These are phyloP conservation scores for Bothrops jararaca DNA, from an alignment of 2,113 vertebrate genomes.

Conservation along the genomic window DNA sequence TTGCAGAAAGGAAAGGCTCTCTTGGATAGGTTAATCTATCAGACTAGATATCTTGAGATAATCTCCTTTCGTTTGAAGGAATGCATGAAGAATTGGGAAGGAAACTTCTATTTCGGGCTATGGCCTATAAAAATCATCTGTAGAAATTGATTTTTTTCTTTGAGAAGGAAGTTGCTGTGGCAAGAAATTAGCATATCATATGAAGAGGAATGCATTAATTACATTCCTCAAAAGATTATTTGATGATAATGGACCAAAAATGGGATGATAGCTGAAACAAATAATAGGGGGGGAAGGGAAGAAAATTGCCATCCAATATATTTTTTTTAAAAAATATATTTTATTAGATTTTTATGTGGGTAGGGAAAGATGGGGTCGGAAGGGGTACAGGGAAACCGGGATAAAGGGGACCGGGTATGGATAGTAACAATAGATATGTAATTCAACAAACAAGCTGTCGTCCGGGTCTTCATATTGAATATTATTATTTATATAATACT, in stretches of 20 bases:
- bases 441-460: too few species aligned
- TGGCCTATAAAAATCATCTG: neutral
- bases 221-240: neutral
- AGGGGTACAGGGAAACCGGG: too few species aligned
- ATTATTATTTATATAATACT: too few species aligned
- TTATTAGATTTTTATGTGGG: too few species aligned
- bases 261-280: neutral
- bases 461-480: too few species aligned
- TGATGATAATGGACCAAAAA: neutral
- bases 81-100: neutral
- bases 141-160: neutral
- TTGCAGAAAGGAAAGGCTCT: neutral
- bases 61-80: neutral
- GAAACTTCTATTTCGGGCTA: neutral
- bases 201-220: neutral
- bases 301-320: neutral
- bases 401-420: too few species aligned
- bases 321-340: too few species aligned
- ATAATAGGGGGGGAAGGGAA: too few species aligned
- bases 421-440: too few species aligned
- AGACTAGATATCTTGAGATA: neutral
- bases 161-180: neutral
- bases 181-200: too few species aligned
- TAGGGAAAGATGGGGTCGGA: too few species aligned
- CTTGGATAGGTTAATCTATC: neutral